These are phyloP conservation scores for Galbula dea DNA, from an alignment of 2,113 vertebrate genomes.

Conservation along the genomic window DNA sequence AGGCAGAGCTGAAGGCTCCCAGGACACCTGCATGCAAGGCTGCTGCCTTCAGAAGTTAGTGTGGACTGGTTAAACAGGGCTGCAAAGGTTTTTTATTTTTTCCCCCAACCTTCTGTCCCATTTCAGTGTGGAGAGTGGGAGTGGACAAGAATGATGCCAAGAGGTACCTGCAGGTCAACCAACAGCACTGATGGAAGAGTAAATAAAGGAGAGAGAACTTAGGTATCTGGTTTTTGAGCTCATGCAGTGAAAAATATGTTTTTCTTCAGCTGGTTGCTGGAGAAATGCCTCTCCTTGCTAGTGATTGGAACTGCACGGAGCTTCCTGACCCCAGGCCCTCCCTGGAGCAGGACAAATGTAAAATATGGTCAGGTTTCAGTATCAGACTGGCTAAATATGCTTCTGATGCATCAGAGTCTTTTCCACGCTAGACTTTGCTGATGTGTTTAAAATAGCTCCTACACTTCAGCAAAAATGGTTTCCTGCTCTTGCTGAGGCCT, in stretches of 20 bases:
- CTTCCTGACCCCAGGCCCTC: neutral
- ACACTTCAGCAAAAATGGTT: neutral
- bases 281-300: neutral
- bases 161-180: neutral
- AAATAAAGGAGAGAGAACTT: neutral
- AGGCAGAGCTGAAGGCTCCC: no score
- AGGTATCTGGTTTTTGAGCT: neutral
- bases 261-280: neutral
- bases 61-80: accelerated
- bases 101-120: neutral
- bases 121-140: neutral
- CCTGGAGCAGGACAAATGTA: neutral
- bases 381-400: neutral
- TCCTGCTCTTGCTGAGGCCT: neutral
- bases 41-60: neutral
- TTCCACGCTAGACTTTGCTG: constrained; percentile 4
- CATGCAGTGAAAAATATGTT: neutral
- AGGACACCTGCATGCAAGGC: neutral
- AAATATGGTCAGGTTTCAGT: neutral
- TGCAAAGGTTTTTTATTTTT: neutral
- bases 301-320: neutral
- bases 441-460: constrained; percentile 21
- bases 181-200: neutral
- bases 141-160: neutral
- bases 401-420: constrained; percentile 21